phyloP scores from a whole-genome alignment of 2,888 invertebrate genomes.

The Macaria notata region DNA sequence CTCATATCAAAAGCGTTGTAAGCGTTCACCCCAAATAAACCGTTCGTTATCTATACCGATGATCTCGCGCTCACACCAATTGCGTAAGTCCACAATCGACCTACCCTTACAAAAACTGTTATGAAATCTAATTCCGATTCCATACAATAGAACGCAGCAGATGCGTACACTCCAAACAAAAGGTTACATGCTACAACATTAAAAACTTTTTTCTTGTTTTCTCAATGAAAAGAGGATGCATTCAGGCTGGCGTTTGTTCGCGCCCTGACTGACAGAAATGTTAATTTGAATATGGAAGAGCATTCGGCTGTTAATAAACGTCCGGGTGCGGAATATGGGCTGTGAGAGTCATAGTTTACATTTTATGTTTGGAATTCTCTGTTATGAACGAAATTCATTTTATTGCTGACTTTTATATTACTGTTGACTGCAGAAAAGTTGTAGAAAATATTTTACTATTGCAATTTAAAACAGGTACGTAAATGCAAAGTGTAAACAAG shows the following conservation, averaged over 20 bases:
- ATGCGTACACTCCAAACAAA: conserved; percentile 69
- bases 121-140: conserved; percentile 71
- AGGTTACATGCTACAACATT: conserved; percentile 54
- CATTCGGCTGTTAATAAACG: conserved; percentile 51
- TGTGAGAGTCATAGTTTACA: no score
- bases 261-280: conserved; percentile 74
- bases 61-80: conserved; percentile 18
- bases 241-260: conserved; percentile 54
- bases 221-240: conserved; percentile 19
- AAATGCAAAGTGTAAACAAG: no score
- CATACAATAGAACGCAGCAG: conserved; percentile 65
- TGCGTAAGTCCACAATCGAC: conserved; percentile 25
- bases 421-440: no score
- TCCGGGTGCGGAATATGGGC: neutral
- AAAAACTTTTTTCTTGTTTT: conserved; percentile 8
- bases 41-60: conserved; percentile 15
- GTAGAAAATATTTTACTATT: no score
- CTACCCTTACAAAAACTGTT: conserved; percentile 43
- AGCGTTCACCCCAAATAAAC: neutral
- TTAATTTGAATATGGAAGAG: conserved; percentile 78
- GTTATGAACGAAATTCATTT: no score
- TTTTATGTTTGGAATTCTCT: no score
- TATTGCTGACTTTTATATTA: no score
- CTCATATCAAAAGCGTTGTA: no score
- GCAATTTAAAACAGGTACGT: no score